Base-by-base conservation (phyloP, 1,140 invertebrate species). In the Antheraea pernyi region DNA sequence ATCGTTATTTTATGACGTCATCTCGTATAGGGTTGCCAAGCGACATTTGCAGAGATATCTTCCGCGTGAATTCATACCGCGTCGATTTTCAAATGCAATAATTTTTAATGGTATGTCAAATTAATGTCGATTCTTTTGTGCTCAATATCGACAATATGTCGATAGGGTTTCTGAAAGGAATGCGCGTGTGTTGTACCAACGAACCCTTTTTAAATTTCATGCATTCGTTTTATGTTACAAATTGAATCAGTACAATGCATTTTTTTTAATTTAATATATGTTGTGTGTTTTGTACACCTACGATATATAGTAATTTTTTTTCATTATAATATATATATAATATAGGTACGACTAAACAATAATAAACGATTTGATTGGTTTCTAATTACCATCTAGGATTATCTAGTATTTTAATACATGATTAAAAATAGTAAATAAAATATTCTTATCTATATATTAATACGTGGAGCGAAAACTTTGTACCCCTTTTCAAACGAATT, bases 101-200 rank as follows among this genome's bases (percentile, higher is more conserved):
- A 67, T 88, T 86, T 88, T 88, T 90, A 90, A 91, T 89, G 86
- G 80, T 84, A 86, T 77, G 87, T 89, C 87, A 87, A 89, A 89
- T 91, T 89, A 88, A 87, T 82, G 84, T 85, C 83, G 76, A 83
- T 81, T 75, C 84, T 74, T 85, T 89, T 91, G 86, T 89, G 75
- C 58, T 65, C 73, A 76, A 65, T 82, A 88, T 88, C 81, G 86
- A 74, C 86, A 90, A 88, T 86, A 85, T 86, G 88, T 88, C 88
- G 84, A 91, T 90, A 85, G 86, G 88, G 86, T 79, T 16, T 30
- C 9, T 10, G 68, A 74, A 77, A 76, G 68, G 62, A 67, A 78
- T 53, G 13, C 16, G 0, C 16, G 46, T 53, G 46, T 53, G 46
- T 53, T 53, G 46, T 53, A 53, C 46, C 46, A 53, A 53, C 81